Evolutionary conservation across 2,113 vertebrate genomes (phyloP).

Genomic region (Bettongia penicillata): DNA sequence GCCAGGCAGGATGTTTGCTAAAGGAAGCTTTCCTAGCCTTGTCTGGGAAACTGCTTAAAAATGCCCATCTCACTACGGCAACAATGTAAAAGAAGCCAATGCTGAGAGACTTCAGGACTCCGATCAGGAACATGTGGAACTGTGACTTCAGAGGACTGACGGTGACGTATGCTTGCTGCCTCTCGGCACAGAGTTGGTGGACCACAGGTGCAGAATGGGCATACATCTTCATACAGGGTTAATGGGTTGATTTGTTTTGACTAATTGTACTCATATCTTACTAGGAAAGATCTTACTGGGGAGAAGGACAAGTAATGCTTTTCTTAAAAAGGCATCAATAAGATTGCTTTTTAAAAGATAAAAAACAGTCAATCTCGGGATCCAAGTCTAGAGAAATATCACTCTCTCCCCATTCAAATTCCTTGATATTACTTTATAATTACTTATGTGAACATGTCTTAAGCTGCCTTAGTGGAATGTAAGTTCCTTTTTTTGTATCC

Average conservation of each 20-base stretch:
- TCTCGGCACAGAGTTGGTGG: not conserved
- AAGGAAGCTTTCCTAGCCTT: too few species aligned
- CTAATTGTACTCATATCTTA: not conserved
- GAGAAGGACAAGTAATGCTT: not conserved
- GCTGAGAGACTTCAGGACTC: not conserved
- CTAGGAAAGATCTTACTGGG: not conserved
- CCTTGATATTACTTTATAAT: not conserved
- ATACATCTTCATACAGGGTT: not conserved
- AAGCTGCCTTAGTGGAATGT: not conserved
- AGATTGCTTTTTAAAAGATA: not conserved
- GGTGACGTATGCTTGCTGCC: not conserved
- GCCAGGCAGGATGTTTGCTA: too few species aligned
- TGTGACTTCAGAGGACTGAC: not conserved
- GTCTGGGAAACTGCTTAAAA: not conserved
- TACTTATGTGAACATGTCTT: not conserved
- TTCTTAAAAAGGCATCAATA: not conserved
- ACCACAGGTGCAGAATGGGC: not conserved
- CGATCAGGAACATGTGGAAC: not conserved
- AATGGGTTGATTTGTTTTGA: not conserved
- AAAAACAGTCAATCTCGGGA: not conserved
- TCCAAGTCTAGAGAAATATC: not conserved
- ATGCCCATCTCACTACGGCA: not conserved
- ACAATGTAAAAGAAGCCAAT: not conserved
- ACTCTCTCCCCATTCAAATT: not conserved
- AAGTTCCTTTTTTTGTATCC: not conserved